phyloP scores from a whole-genome alignment of 2,113 vertebrate genomes.

The Python bivittatus region DNA sequence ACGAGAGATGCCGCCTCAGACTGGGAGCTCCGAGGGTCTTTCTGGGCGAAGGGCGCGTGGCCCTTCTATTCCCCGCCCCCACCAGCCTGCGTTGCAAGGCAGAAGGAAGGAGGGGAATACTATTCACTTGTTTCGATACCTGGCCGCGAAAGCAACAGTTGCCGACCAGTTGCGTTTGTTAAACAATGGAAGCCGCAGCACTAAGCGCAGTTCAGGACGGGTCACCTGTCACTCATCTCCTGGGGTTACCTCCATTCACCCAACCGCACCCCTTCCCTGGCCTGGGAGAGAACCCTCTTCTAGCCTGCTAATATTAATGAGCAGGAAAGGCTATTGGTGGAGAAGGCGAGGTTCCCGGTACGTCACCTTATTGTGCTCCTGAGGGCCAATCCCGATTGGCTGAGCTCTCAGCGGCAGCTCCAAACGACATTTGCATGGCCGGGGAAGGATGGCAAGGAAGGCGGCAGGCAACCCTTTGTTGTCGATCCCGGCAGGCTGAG shows the following conservation, averaged over 20 bases:
- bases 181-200: background rate
- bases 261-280: background rate
- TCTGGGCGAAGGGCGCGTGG: background rate
- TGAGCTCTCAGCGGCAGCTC: constrained; percentile 22
- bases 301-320: background rate
- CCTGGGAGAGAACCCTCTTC: background rate
- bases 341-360: constrained; percentile 32
- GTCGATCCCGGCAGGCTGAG: constrained; percentile 30
- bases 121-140: background rate
- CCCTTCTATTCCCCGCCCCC: background rate
- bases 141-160: background rate
- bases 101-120: background rate
- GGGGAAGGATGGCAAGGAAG: background rate
- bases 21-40: background rate
- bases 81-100: background rate
- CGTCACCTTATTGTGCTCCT: constrained; percentile 51
- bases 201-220: background rate
- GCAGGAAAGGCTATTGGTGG: constrained; percentile 31
- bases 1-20: background rate
- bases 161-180: background rate
- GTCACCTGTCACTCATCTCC: background rate
- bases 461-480: constrained; percentile 44
- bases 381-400: constrained; percentile 51
- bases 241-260: too few species aligned
- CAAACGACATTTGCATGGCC: constrained; percentile 21